Percentiles rank a stretch among this genome's conserved stretches.
phyloP scores from a whole-genome alignment of 2,113 vertebrate species.

The Colossoma macropomum region DNA sequence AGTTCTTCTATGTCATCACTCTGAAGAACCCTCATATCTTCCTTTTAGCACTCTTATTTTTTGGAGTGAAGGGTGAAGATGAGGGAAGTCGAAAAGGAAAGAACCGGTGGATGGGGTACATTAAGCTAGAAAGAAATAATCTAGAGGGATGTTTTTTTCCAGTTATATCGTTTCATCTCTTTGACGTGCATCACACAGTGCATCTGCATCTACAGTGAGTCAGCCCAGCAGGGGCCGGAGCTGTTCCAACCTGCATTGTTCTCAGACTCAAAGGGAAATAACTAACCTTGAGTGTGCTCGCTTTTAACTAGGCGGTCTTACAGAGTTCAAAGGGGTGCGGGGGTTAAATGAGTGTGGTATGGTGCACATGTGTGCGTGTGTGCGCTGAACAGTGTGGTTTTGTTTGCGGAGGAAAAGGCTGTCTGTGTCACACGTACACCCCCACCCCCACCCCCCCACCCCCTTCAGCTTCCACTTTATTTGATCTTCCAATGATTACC shows the following conservation, averaged over 20 bases:
- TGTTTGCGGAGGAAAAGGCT: conserved; percentile 53
- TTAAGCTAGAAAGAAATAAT: not conserved
- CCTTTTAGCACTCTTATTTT: not conserved
- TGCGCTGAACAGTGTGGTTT: conserved; percentile 54
- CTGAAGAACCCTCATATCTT: too few relatives aligned
- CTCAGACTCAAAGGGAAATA: conserved; percentile 35
- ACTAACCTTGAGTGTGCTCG: conserved; percentile 51
- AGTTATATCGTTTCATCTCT: conserved; percentile 23
- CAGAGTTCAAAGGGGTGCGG: conserved; percentile 52
- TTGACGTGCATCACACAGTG: not conserved
- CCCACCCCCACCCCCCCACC: conserved; percentile 27
- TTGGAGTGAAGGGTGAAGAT: not conserved
- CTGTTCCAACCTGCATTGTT: conserved; percentile 34
- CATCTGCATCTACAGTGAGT: conserved; percentile 35
- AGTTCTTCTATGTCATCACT: too few relatives aligned
- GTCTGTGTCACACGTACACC: conserved; percentile 53
- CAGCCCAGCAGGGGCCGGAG: conserved; percentile 33
- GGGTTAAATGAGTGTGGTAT: conserved; percentile 50
- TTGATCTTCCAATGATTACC: conserved; percentile 64
- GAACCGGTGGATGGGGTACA: not conserved
- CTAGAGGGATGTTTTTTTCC: not conserved
- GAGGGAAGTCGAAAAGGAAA: not conserved
- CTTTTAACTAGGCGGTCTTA: conserved; percentile 48
- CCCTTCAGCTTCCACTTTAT: conserved; percentile 58
- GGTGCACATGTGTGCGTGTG: conserved; percentile 21